A percentile compares a stretch with the other conserved stretches of the same genome.
These are phyloP conservation scores for Nymphicus hollandicus DNA, from an alignment of 2,113 vertebrate genomes.

Conservation along the genomic window DNA sequence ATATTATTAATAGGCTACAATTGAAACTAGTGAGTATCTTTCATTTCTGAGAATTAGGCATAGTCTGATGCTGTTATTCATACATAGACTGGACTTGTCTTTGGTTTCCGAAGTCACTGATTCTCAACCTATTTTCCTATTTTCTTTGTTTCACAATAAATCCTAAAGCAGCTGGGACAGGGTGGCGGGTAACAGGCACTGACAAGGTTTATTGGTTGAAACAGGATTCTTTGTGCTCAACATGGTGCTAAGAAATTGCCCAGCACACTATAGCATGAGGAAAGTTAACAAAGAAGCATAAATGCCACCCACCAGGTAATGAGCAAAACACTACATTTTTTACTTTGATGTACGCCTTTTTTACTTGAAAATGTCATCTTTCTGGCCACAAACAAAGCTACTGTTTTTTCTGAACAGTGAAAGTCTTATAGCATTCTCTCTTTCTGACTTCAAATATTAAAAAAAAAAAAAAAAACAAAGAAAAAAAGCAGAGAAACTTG, in stretches of 20 bases:
- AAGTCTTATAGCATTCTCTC: neutral
- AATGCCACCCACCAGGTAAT: neutral
- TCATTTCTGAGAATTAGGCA: neutral
- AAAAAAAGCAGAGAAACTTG: neutral
- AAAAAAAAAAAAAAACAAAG: neutral
- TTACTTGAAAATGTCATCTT: constrained; percentile 11
- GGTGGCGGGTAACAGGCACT: neutral
- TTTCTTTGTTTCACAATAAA: neutral
- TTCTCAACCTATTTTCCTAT: neutral
- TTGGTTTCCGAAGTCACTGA: neutral
- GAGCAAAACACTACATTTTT: neutral
- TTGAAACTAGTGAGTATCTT: neutral
- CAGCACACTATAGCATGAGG: neutral
- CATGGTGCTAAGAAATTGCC: neutral
- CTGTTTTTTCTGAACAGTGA: neutral
- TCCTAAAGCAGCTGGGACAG: neutral
- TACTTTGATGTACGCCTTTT: constrained; percentile 24
- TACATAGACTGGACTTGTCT: accelerated
- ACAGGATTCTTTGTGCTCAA: neutral
- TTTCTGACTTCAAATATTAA: neutral
- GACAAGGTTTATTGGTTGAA: neutral
- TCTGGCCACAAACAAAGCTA: neutral
- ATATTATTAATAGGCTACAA: neutral
- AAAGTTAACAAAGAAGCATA: neutral
- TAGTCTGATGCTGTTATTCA: neutral